These are phyloP conservation scores for Dysmachus trigonus DNA, from an alignment of 2,888 invertebrate genomes.

Conservation along the genomic window DNA sequence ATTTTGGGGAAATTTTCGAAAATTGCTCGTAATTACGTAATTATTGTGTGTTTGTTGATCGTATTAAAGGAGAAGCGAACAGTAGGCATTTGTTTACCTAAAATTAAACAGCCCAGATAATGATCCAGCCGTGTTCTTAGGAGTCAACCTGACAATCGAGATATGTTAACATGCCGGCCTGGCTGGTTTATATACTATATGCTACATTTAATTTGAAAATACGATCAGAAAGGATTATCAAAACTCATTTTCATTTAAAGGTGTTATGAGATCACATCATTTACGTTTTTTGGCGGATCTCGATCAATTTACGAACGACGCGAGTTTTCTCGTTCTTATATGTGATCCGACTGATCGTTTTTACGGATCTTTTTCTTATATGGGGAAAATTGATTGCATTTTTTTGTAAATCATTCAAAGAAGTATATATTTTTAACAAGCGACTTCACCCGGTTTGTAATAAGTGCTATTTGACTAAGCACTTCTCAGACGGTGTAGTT, in stretches of 20 bases:
- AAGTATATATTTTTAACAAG: too few species aligned
- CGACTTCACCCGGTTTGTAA: too few species aligned
- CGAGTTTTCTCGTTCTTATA: neutral
- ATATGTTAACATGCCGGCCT: neutral
- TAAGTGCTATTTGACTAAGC: too few species aligned
- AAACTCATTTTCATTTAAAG: neutral
- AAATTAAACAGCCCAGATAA: constrained; percentile 20
- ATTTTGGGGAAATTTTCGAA: constrained; percentile 4
- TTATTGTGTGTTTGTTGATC: constrained; percentile 21
- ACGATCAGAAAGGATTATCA: neutral
- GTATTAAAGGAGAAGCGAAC: neutral
- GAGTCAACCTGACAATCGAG: neutral
- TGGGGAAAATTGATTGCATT: neutral
- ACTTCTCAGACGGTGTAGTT: too few species aligned
- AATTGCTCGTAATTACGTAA: constrained; percentile 26
- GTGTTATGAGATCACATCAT: neutral
- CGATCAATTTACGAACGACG: neutral
- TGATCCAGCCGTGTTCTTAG: neutral
- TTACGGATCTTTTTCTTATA: neutral
- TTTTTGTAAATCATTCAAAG: too few species aligned
- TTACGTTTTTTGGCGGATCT: neutral
- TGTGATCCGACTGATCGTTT: neutral
- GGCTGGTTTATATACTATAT: neutral
- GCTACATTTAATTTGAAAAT: neutral
- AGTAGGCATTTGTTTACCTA: constrained; percentile 23